Conservation (phyloP, 2,888 invertebrate species). For the Dolichopus griseipennis region DNA sequence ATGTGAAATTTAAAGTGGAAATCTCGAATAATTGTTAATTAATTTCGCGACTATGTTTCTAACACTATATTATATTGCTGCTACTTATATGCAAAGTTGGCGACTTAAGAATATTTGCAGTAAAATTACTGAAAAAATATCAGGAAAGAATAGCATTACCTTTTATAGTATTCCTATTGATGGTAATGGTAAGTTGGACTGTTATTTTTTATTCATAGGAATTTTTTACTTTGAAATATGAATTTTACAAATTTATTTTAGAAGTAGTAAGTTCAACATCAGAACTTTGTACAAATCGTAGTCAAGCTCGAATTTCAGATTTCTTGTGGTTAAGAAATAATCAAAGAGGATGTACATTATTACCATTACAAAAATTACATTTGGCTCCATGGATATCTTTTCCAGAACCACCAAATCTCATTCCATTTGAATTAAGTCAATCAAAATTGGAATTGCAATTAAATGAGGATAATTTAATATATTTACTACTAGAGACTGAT, state of each 20-base stretch:
- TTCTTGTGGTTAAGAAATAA: conserved; percentile 39
- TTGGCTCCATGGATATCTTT: conserved; percentile 47
- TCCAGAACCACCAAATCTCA: conserved; percentile 41
- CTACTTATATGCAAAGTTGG: conserved; percentile 75
- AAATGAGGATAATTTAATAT: conserved; percentile 27
- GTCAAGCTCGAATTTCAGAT: conserved; percentile 39
- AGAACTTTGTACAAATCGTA: conserved; percentile 38
- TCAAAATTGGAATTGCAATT: conserved; percentile 22
- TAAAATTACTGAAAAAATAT: conserved; percentile 55
- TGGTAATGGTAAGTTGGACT: conserved; percentile 33
- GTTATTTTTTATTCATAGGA: neutral
- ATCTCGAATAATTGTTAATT: neutral
- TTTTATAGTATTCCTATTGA: conserved; percentile 51
- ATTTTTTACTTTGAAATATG: conserved; percentile 12
- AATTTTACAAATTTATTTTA: conserved; percentile 20
- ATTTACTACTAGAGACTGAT: conserved; percentile 38
- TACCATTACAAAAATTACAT: conserved; percentile 44
- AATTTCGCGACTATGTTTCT: conserved; percentile 51
- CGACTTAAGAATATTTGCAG: conserved; percentile 60
- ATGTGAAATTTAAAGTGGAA: too few species aligned
- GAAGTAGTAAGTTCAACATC: conserved; percentile 38
- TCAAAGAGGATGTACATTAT: conserved; percentile 39
- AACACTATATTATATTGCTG: conserved; percentile 73
- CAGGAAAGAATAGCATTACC: conserved; percentile 51
- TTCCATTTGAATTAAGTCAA: conserved; percentile 35